Evolutionary conservation across 2,797 vertebrate species (phyloP), one percentile per base, ranked within the genome.

Genomic region (Spheniscus humboldti): DNA sequence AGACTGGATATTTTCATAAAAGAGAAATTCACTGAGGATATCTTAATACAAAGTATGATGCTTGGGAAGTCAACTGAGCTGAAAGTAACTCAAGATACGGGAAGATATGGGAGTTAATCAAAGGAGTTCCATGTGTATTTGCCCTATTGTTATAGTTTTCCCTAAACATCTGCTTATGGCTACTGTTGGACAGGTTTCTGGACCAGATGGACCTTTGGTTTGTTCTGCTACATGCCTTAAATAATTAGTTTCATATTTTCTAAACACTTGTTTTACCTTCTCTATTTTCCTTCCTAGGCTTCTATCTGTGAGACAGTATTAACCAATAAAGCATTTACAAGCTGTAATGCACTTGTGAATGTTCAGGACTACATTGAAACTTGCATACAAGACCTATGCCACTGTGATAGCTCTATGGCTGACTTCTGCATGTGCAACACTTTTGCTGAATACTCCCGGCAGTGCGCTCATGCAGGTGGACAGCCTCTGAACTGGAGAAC

Each of bases 381-480:
- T 95, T 99, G 99, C 63, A 35, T 88, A 41, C 94, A 98, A 19
- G 99, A 99, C 82, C 45, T 99, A 25, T 99, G 99, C 78, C 97
- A 97, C 31, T 99, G 99, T 62, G 69, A 60, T 13, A 86, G 63
- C 37, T 95, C 96, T 31, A 93, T 95, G 86, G 90, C 82, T 52
- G 97, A 97, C 59, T 96, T 95, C 94, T 99, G 99, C 82, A 59
- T 98, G 86, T 99, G 99, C 94, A 95, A 97, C 92, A 99, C 99
- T 19, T 96, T 99, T 33, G 98, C 99, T 5, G 99, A 99, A 95
- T 99, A 98, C 91, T 99, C 99, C 25, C 98, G 99, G 20, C 99
- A 99, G 96, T 99, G 99, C 1, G 98, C 98, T 35, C 99, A 99
- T 3, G 98, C 98, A 1, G 99, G 99, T 4, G 99, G 99, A 52